A percentile compares a stretch with the other conserved stretches of the same genome.
phyloP scores from a whole-genome alignment of 2,113 vertebrate species.

The Melanerpes formicivorus region DNA sequence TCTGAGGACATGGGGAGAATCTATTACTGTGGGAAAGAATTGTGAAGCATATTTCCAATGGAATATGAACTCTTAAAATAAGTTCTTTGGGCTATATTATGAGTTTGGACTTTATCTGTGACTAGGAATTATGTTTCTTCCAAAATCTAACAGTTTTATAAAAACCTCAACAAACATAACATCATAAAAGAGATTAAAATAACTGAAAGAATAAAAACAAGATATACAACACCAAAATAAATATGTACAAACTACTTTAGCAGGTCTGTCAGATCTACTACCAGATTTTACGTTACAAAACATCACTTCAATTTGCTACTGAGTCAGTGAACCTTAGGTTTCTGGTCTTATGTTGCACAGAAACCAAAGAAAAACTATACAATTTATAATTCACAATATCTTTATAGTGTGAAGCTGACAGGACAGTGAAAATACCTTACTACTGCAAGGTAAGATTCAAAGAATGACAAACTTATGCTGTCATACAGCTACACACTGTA shows the following conservation, averaged over 20 bases:
- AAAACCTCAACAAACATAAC: background rate
- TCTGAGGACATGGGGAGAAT: background rate
- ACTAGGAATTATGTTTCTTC: background rate
- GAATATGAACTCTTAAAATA: background rate
- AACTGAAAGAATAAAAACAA: background rate
- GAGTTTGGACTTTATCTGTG: background rate
- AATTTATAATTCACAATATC: background rate
- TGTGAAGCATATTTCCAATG: background rate
- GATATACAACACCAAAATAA: background rate
- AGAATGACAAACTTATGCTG: background rate
- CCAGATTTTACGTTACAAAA: background rate
- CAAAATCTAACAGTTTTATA: background rate
- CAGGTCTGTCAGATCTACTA: background rate
- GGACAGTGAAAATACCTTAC: background rate
- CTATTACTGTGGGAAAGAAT: background rate
- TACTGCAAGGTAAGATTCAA: background rate
- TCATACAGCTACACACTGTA: background rate
- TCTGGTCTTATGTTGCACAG: background rate
- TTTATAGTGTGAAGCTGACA: background rate
- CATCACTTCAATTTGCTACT: background rate
- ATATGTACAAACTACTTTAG: background rate
- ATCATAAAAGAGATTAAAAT: background rate
- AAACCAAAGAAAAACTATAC: background rate
- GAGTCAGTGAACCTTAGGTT: background rate
- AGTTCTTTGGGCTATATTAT: accelerated